Conservation (phyloP, 2,888 invertebrate species). For the Cryptus armator region DNA sequence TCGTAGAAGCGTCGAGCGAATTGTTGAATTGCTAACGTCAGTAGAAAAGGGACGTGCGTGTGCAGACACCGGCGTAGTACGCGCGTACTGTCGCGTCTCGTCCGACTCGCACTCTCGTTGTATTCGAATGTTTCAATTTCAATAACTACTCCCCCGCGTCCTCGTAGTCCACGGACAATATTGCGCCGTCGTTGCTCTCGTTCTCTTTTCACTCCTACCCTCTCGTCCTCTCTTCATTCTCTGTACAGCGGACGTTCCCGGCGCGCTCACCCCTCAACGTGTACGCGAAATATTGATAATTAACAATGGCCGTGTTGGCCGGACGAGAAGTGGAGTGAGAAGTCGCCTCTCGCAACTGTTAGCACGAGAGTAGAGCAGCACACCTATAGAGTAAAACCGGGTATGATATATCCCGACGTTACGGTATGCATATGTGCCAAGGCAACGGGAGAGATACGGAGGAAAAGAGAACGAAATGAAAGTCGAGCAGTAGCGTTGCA, state of each 20-base stretch:
- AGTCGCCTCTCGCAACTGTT: constrained; percentile 48
- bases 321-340: constrained; percentile 73
- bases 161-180: constrained; percentile 77
- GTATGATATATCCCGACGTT: constrained; percentile 64
- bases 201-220: constrained; percentile 52
- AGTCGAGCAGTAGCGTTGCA: constrained; percentile 59
- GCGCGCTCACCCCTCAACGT: constrained; percentile 59
- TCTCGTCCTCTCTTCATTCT: constrained; percentile 31
- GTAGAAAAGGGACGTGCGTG: constrained; percentile 61
- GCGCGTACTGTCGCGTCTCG: constrained; percentile 10
- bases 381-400: constrained; percentile 50
- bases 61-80: constrained; percentile 41
- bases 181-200: constrained; percentile 59
- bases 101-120: constrained; percentile 71
- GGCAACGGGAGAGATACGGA: constrained; percentile 51
- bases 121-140: constrained; percentile 85
- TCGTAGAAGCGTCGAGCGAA: constrained; percentile 1
- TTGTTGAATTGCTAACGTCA: constrained; percentile 16
- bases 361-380: constrained; percentile 48
- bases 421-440: constrained; percentile 58
- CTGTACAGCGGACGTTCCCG: constrained; percentile 16
- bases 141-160: constrained; percentile 85
- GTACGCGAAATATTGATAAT: constrained; percentile 85
- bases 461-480: constrained; percentile 65
- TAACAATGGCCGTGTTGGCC: constrained; percentile 83